These are phyloP conservation scores for Acanthurus tractus DNA, from an alignment of 2,797 vertebrate species.

Conservation along the genomic window DNA sequence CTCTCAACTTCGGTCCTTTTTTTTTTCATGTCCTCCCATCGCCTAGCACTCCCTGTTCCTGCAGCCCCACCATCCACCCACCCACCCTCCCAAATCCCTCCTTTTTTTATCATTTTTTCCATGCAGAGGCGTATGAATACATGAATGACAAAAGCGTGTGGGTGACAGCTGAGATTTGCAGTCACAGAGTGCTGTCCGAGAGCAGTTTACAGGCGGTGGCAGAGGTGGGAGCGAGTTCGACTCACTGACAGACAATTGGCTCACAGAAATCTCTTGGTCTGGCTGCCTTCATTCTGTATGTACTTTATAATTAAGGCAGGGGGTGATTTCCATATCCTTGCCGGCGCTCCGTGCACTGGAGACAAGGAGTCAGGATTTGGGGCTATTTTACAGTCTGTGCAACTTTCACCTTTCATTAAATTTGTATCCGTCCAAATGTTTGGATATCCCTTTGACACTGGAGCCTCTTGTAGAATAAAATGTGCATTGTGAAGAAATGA, in stretches of 20 bases:
- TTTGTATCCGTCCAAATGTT: neutral
- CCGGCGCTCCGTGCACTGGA: neutral
- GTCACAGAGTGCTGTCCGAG: slow-evolving; percentile 28
- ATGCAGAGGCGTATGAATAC: slow-evolving; percentile 61
- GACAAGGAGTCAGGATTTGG: slow-evolving; percentile 16
- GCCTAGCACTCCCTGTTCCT: neutral
- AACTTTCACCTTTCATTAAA: neutral
- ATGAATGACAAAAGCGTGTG: slow-evolving; percentile 68
- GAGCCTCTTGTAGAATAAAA: neutral
- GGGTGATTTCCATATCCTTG: slow-evolving; percentile 38
- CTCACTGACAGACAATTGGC: slow-evolving; percentile 43
- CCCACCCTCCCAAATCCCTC: neutral
- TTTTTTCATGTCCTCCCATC: slow-evolving; percentile 37
- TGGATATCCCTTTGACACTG: neutral
- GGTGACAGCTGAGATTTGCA: slow-evolving; percentile 67
- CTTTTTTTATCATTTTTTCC: slow-evolving; percentile 36
- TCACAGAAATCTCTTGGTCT: slow-evolving; percentile 27
- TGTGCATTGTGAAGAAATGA: neutral
- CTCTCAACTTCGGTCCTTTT: slow-evolving; percentile 37
- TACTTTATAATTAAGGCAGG: slow-evolving; percentile 36
- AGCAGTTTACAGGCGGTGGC: slow-evolving; percentile 25
- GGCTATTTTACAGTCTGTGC: slow-evolving; percentile 7
- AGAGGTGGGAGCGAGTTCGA: slow-evolving; percentile 6
- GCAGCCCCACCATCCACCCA: slow-evolving; percentile 15
- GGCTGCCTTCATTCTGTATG: slow-evolving; percentile 7